phyloP scores from a whole-genome alignment of 1,140 invertebrate species.

The Prorops nasuta region DNA sequence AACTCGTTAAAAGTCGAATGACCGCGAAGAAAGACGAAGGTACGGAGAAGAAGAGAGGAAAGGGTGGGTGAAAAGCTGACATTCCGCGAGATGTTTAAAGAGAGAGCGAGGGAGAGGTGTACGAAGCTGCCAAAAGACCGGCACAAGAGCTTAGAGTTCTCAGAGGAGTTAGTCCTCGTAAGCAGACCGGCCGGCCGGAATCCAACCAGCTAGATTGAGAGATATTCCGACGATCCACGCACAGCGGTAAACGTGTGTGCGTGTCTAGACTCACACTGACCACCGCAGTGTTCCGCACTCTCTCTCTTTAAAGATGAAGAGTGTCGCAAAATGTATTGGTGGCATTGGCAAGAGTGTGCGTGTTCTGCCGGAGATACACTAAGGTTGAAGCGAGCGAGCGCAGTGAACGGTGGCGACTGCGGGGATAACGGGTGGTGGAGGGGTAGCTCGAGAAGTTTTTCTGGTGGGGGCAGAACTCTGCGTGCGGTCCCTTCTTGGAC shows the following conservation, averaged over 20 bases:
- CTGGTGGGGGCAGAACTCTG: constrained; percentile 52
- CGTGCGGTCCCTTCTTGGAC: constrained; percentile 55
- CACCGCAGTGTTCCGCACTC: constrained; percentile 12
- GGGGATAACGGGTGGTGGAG: constrained; percentile 18
- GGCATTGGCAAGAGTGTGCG: constrained; percentile 17
- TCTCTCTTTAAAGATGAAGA: too few species aligned
- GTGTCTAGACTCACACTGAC: constrained; percentile 7
- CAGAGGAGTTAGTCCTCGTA: too few species aligned
- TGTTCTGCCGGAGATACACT: constrained; percentile 11
- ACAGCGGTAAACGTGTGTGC: constrained; percentile 14
- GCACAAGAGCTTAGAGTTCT: too few species aligned
- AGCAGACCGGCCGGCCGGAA: constrained; percentile 44
- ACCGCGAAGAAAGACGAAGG: too few species aligned
- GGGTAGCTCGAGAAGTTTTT: constrained; percentile 40
- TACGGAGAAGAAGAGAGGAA: too few species aligned
- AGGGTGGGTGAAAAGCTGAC: too few species aligned
- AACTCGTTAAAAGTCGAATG: too few species aligned
- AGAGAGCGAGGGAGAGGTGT: too few species aligned
- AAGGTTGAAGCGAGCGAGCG: constrained; percentile 17
- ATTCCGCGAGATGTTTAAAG: too few species aligned
- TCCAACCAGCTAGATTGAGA: constrained; percentile 52
- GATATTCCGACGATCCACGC: constrained; percentile 38
- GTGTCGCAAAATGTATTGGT: too few species aligned
- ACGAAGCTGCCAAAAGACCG: too few species aligned
- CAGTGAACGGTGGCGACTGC: constrained; percentile 21